A percentile compares a stretch with the other conserved stretches of the same genome.
phyloP scores from a whole-genome alignment of 2,797 vertebrate genomes.

The Hypotaenidia philippensis region DNA sequence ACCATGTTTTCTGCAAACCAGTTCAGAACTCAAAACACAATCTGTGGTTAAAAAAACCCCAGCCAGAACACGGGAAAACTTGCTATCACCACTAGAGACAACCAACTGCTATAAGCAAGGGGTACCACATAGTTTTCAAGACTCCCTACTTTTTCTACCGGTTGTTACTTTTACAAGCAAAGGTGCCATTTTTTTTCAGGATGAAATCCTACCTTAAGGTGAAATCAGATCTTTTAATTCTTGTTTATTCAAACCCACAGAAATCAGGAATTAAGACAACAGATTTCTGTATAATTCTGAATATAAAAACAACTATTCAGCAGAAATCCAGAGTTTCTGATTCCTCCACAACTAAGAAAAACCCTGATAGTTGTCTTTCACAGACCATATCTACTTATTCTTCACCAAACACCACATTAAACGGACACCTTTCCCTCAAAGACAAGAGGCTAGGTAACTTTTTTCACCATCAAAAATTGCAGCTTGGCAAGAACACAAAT shows the following conservation, averaged over 20 bases:
- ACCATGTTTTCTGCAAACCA: background rate
- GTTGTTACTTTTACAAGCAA: background rate
- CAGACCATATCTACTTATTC: background rate
- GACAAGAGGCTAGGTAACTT: background rate
- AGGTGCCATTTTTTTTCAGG: background rate
- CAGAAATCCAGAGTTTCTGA: background rate
- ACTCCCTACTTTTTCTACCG: background rate
- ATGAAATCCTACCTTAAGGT: background rate
- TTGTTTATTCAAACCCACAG: background rate
- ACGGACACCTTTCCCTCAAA: background rate
- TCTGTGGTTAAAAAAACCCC: background rate
- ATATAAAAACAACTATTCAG: background rate
- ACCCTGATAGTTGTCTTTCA: background rate
- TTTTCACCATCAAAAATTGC: background rate
- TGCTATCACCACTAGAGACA: background rate
- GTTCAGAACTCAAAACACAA: background rate
- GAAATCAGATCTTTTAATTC: background rate
- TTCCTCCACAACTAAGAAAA: background rate
- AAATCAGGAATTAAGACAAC: background rate
- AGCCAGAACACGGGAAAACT: background rate
- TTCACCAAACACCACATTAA: background rate
- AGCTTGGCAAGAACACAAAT: background rate
- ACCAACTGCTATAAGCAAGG: background rate
- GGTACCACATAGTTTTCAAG: background rate
- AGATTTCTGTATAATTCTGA: background rate